A percentile compares a stretch with the other conserved stretches of the same genome.
Evolutionary conservation across 1,140 invertebrate species (phyloP).

Genomic region (Brachionus angularis): DNA sequence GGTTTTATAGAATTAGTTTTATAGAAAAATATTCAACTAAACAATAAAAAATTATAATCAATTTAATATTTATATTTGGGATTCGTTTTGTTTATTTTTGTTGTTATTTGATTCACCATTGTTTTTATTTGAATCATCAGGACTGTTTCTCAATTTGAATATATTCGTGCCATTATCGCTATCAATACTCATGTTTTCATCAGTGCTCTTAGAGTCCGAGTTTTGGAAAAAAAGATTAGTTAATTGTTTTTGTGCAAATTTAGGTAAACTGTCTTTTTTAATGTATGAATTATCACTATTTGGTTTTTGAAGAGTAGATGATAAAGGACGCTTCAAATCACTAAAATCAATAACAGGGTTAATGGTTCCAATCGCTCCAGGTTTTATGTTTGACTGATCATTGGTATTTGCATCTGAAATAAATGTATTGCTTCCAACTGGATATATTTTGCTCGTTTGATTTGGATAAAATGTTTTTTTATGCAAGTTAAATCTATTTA

Average conservation of each 20-base stretch:
- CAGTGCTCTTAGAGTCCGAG: constrained; percentile 1
- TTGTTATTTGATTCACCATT: too few relatives aligned
- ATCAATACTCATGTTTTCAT: constrained; percentile 34
- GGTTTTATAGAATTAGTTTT: constrained; percentile 12
- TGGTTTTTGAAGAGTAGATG: neutral
- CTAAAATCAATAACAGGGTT: too few relatives aligned
- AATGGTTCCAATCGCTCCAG: too few relatives aligned
- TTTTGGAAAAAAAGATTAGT: constrained; percentile 31
- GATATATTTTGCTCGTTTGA: constrained; percentile 42
- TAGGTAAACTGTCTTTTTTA: constrained; percentile 31
- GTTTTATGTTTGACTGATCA: too few relatives aligned
- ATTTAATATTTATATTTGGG: constrained; percentile 5
- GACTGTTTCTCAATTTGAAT: neutral
- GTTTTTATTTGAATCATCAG: too few relatives aligned
- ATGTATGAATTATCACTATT: constrained; percentile 17
- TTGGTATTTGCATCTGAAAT: neutral
- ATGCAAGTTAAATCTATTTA: neutral
- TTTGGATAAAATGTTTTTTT: constrained; percentile 44
- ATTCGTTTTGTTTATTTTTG: neutral
- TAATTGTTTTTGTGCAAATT: constrained; percentile 27
- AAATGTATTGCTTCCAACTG: neutral
- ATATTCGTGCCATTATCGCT: constrained; percentile 19
- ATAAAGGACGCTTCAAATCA: constrained; percentile 26
- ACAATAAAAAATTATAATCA: neutral
- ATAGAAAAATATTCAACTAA: neutral